These are phyloP conservation scores for Papilio elwesi DNA, from an alignment of 2,888 invertebrate genomes.

Conservation along the genomic window DNA sequence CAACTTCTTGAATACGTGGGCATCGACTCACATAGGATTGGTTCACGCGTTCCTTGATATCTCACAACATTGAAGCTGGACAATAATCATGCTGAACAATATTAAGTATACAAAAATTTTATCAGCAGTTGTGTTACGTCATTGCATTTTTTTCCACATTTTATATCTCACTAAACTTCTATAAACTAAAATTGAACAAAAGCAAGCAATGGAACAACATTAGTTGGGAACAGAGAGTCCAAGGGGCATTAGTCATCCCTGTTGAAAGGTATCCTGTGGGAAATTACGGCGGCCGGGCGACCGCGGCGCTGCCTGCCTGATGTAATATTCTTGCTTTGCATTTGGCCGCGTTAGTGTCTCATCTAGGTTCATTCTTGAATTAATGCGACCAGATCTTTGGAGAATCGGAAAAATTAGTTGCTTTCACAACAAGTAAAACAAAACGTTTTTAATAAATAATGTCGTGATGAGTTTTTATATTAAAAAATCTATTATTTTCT, in stretches of 20 bases:
- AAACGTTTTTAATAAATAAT: constrained; percentile 8
- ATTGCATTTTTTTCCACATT: not conserved
- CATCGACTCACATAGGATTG: not conserved
- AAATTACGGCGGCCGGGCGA: constrained; percentile 68
- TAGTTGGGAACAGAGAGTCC: constrained; percentile 60
- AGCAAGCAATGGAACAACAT: constrained; percentile 38
- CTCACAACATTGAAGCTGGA: too few relatives aligned
- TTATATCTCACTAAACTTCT: constrained; percentile 3
- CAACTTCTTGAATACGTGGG: not conserved
- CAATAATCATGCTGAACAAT: too few relatives aligned
- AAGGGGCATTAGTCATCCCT: constrained; percentile 74
- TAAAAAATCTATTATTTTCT: too few relatives aligned
- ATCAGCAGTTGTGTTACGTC: not conserved
- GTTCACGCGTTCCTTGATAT: not conserved
- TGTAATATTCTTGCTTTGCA: constrained; percentile 41
- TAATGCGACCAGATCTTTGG: constrained; percentile 31
- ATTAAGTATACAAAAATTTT: not conserved
- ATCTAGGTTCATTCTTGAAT: constrained; percentile 37
- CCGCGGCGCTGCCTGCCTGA: constrained; percentile 49
- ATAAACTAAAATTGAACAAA: constrained; percentile 30
- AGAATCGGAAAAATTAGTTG: constrained; percentile 15
- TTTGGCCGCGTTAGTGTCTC: constrained; percentile 38
- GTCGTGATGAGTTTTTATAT: not conserved
- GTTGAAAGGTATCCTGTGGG: constrained; percentile 78
- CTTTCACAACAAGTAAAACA: constrained; percentile 3